A percentile compares a stretch with the other conserved stretches of the same genome.
phyloP scores from a whole-genome alignment of 1,140 invertebrate species.

The Ceratina calcarata region DNA sequence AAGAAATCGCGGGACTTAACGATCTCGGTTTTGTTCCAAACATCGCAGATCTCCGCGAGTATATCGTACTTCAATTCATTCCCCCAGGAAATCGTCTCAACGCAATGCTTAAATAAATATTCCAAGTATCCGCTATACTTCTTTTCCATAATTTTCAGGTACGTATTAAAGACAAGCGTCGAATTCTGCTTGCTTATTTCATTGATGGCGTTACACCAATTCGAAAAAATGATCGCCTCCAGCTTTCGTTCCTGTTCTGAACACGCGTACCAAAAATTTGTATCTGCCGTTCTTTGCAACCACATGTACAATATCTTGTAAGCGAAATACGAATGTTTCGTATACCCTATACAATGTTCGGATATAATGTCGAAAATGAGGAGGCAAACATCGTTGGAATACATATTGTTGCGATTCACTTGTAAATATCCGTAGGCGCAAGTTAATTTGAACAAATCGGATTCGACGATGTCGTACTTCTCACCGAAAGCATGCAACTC shows the following conservation, averaged over 20 bases:
- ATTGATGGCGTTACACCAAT: slow-evolving; percentile 72
- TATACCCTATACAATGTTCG: slow-evolving; percentile 69
- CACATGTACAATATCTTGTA: slow-evolving; percentile 71
- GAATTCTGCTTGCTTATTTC: slow-evolving; percentile 67
- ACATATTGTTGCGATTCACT: slow-evolving; percentile 52
- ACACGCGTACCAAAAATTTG: slow-evolving; percentile 62
- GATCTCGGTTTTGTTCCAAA: slow-evolving; percentile 46
- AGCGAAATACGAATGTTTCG: slow-evolving; percentile 70
- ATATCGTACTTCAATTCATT: slow-evolving; percentile 72
- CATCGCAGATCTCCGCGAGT: slow-evolving; percentile 67
- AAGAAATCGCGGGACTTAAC: slow-evolving; percentile 58
- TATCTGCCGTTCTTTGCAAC: slow-evolving; percentile 62
- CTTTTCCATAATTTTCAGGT: slow-evolving; percentile 69
- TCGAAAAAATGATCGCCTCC: slow-evolving; percentile 72
- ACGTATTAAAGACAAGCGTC: slow-evolving; percentile 64
- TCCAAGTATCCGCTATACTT: slow-evolving; percentile 65
- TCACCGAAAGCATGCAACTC: slow-evolving; percentile 48
- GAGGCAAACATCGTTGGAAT: slow-evolving; percentile 44
- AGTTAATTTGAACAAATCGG: slow-evolving; percentile 66
- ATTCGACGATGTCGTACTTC: slow-evolving; percentile 51
- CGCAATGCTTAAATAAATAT: slow-evolving; percentile 57
- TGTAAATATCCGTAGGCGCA: slow-evolving; percentile 70
- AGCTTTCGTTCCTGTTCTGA: slow-evolving; percentile 60
- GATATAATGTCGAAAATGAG: slow-evolving; percentile 63
- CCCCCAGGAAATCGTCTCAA: slow-evolving; percentile 70